Percentiles rank a stretch among this genome's conserved stretches.
Evolutionary conservation across 2,113 vertebrate species (phyloP).

Genomic region (Chionomys nivalis): DNA sequence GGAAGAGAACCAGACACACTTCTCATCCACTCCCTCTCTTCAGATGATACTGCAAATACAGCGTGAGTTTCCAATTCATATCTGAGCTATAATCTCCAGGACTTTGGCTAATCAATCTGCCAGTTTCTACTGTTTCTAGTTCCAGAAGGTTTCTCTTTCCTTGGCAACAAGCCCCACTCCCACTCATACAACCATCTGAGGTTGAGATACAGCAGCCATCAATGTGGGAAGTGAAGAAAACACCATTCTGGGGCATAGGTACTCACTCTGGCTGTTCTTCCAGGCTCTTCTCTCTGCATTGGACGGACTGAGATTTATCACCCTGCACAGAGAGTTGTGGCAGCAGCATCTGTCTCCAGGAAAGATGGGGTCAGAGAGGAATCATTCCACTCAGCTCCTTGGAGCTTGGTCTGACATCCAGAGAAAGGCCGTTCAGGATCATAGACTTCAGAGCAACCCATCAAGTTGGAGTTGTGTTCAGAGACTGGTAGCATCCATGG

Average conservation of each 20-base stretch:
- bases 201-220: background rate
- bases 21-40: background rate
- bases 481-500: background rate
- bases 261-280: conserved; percentile 27
- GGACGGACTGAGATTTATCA: conserved; percentile 33
- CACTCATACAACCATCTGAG: background rate
- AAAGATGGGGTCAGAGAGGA: background rate
- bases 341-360: background rate
- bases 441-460: background rate
- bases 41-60: background rate
- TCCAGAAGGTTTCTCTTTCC: background rate
- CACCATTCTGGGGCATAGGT: background rate
- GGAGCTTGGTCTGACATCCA: background rate
- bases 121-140: background rate
- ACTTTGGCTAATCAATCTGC: background rate
- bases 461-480: background rate
- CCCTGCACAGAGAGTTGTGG: background rate
- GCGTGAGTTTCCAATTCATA: background rate
- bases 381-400: background rate
- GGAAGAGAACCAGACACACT: background rate
- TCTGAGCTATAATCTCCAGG: background rate
- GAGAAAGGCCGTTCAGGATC: background rate
- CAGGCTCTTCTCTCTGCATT: background rate
- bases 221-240: background rate
- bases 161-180: background rate